phyloP scores from a whole-genome alignment of 1,140 invertebrate genomes.

The Drosophila insularis region DNA sequence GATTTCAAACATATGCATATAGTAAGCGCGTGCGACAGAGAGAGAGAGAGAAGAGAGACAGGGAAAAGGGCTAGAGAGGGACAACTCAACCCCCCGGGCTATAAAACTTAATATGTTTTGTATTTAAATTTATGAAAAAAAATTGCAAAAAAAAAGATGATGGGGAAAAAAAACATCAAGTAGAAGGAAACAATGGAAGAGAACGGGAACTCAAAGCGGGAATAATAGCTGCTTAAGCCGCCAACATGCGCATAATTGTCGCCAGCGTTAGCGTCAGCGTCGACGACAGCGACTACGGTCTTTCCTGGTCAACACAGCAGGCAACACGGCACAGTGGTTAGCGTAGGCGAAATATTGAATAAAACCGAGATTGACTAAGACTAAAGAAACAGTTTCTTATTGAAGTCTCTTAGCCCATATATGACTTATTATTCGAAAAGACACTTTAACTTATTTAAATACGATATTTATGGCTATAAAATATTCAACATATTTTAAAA shows the following conservation, averaged over 20 bases:
- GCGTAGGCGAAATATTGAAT: background rate
- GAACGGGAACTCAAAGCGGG: slow-evolving; percentile 41
- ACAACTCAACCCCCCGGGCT: slow-evolving; percentile 72
- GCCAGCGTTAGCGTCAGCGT: slow-evolving; percentile 44
- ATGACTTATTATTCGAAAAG: too few species aligned
- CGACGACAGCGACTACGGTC: background rate
- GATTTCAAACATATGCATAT: slow-evolving; percentile 58
- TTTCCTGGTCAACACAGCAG: slow-evolving; percentile 1
- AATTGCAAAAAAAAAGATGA: slow-evolving; percentile 22
- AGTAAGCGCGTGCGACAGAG: background rate
- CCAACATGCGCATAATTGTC: slow-evolving; percentile 79
- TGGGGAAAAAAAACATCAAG: slow-evolving; percentile 12
- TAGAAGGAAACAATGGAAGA: background rate
- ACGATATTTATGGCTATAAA: too few species aligned
- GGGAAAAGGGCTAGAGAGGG: slow-evolving; percentile 21
- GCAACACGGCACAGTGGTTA: background rate
- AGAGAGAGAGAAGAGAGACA: slow-evolving; percentile 9
- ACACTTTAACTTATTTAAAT: too few species aligned
- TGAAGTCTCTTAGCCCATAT: too few species aligned
- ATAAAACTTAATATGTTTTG: slow-evolving; percentile 81
- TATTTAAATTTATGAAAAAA: slow-evolving; percentile 78
- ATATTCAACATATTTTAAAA: too few species aligned
- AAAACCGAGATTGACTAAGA: background rate
- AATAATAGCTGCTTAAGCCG: slow-evolving; percentile 79
- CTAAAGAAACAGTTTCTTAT: too few species aligned